phyloP scores from a whole-genome alignment of 2,888 invertebrate species.

The Oscheius sp. region DNA sequence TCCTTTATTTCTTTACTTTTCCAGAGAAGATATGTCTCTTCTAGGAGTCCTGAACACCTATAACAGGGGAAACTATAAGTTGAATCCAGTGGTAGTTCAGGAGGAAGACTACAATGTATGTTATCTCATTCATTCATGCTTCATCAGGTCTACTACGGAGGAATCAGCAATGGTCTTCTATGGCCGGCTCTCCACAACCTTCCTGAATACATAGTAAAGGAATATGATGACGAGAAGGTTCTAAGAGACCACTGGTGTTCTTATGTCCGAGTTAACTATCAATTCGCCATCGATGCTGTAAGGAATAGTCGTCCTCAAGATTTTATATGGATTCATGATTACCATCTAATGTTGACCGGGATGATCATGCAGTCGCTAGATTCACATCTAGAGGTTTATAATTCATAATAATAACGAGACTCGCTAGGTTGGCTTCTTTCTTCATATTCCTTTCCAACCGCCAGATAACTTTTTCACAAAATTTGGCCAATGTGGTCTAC shows the following conservation, averaged over 20 bases:
- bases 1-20: constrained; percentile 5
- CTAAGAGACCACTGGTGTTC: constrained; percentile 66
- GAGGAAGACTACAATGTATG: constrained; percentile 54
- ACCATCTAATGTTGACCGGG: constrained; percentile 90
- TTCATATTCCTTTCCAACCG: constrained; percentile 92
- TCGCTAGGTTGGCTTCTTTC: constrained; percentile 85
- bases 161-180: constrained; percentile 67
- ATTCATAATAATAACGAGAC: too few species aligned
- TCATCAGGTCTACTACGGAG: constrained; percentile 63
- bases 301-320: constrained; percentile 74
- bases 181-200: constrained; percentile 71
- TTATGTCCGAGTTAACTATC: constrained; percentile 69
- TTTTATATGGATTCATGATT: constrained; percentile 92
- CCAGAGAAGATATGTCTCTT: constrained; percentile 68
- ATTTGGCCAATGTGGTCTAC: constrained; percentile 71
- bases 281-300: constrained; percentile 70
- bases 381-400: constrained; percentile 2
- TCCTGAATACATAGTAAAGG: constrained; percentile 69
- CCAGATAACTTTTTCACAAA: constrained; percentile 83
- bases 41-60: constrained; percentile 69
- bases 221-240: constrained; percentile 64
- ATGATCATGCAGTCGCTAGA: constrained; percentile 72
- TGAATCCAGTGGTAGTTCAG: constrained; percentile 70
- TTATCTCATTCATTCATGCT: background rate
- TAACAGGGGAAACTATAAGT: constrained; percentile 68